These are phyloP conservation scores for Xestia rhomboidea DNA, from an alignment of 2,888 invertebrate species.

Conservation along the genomic window DNA sequence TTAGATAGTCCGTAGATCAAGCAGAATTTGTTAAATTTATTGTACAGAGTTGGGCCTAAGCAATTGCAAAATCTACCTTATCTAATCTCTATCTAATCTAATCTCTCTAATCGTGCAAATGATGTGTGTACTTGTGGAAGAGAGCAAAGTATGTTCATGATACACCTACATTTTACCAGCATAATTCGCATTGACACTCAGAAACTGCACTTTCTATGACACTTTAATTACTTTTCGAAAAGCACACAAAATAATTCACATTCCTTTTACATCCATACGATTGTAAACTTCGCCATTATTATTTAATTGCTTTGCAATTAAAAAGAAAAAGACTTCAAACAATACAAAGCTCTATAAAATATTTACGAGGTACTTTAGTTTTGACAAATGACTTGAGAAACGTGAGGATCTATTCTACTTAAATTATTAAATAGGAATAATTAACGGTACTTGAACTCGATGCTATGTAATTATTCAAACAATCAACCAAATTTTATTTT, in stretches of 20 bases:
- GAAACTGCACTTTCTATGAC: background rate
- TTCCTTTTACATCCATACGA: background rate
- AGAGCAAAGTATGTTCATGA: background rate
- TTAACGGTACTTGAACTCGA: conserved; percentile 23
- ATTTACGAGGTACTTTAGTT: conserved; percentile 46
- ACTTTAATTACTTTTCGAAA: background rate
- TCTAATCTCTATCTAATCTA: too few relatives aligned
- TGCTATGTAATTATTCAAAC: background rate
- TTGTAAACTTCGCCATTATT: conserved; percentile 9
- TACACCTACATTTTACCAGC: background rate
- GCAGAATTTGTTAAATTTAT: too few relatives aligned
- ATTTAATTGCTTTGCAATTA: conserved; percentile 27
- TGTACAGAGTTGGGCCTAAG: too few relatives aligned
- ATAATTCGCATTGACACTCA: background rate
- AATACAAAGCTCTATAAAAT: conserved; percentile 33
- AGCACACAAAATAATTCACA: background rate
- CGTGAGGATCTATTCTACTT: conserved; percentile 1
- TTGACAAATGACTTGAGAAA: conserved; percentile 35
- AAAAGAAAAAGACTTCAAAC: conserved; percentile 6
- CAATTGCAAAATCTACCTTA: too few relatives aligned
- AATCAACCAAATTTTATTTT: too few relatives aligned
- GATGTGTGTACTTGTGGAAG: too few relatives aligned
- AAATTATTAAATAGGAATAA: conserved; percentile 31
- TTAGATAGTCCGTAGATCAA: too few relatives aligned
- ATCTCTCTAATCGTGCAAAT: too few relatives aligned